Evolutionary conservation across 64 coral and sea anemone genomes (phyloP).

Genomic region (Platygyra sinensis): DNA sequence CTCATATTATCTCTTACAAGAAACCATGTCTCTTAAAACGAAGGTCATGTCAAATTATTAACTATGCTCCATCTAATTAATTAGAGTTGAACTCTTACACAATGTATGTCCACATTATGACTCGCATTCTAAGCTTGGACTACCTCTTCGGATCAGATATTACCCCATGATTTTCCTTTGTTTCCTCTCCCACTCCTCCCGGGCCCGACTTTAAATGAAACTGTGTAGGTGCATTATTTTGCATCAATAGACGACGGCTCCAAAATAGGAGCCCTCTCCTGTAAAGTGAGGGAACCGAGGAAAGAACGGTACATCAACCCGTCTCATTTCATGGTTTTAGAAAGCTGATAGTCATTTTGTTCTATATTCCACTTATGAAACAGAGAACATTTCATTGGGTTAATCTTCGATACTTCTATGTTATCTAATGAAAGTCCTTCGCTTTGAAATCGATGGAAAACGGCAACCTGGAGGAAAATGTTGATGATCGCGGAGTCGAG

Average conservation of each 20-base stretch:
- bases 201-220: too few species aligned
- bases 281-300: background rate
- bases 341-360: background rate
- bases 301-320: background rate
- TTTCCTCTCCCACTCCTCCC: background rate
- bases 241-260: background rate
- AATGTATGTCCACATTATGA: too few species aligned
- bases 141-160: background rate
- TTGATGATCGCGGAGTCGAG: slow-evolving; percentile 36
- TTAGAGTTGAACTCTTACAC: too few species aligned
- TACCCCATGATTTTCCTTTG: background rate
- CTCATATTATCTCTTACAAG: too few species aligned
- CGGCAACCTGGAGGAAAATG: slow-evolving; percentile 70
- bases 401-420: background rate
- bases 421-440: slow-evolving; percentile 35
- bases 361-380: background rate
- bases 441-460: slow-evolving; percentile 40
- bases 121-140: too few species aligned
- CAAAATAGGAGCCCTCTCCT: background rate
- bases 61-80: too few species aligned
- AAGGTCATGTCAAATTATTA: too few species aligned
- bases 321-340: background rate
- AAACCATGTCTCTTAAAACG: too few species aligned
- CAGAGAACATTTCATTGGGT: background rate
- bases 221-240: background rate